Conservation (phyloP, 2,797 vertebrate genomes). For the Tarsius wallacei region DNA sequence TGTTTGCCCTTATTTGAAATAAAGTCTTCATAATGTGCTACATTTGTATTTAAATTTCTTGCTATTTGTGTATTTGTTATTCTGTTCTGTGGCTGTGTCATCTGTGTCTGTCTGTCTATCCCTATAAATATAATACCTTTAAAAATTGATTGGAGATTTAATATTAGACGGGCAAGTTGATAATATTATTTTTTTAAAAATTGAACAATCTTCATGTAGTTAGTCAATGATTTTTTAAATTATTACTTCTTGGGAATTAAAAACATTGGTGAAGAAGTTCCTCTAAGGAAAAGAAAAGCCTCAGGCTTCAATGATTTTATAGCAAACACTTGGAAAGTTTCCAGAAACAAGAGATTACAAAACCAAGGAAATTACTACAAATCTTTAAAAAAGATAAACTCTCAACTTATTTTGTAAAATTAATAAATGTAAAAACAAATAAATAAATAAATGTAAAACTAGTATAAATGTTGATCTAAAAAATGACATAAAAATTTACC, state of each 20-base stretch:
- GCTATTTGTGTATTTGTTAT: neutral
- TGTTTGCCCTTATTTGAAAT: slow-evolving; percentile 23
- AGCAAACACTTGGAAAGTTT: slow-evolving; percentile 14
- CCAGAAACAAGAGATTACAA: slow-evolving; percentile 36
- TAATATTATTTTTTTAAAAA: neutral
- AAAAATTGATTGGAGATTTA: neutral
- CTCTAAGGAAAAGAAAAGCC: slow-evolving; percentile 70
- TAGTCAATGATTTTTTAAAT: neutral
- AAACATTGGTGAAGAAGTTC: slow-evolving; percentile 16
- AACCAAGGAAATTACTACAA: slow-evolving; percentile 29
- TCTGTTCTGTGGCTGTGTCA: neutral
- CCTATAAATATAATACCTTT: neutral
- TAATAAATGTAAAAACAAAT: neutral
- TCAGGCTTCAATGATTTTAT: neutral
- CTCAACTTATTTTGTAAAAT: neutral
- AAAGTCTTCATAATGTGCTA: neutral
- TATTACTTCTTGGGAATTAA: neutral
- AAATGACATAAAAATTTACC: neutral
- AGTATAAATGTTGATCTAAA: neutral
- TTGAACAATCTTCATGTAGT: neutral
- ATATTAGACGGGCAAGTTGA: neutral
- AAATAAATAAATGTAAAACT: no score
- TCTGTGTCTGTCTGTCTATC: neutral
- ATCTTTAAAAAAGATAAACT: neutral
- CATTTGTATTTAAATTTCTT: neutral